phyloP scores from a whole-genome alignment of 2,797 vertebrate genomes.

The Apogon talboti region DNA sequence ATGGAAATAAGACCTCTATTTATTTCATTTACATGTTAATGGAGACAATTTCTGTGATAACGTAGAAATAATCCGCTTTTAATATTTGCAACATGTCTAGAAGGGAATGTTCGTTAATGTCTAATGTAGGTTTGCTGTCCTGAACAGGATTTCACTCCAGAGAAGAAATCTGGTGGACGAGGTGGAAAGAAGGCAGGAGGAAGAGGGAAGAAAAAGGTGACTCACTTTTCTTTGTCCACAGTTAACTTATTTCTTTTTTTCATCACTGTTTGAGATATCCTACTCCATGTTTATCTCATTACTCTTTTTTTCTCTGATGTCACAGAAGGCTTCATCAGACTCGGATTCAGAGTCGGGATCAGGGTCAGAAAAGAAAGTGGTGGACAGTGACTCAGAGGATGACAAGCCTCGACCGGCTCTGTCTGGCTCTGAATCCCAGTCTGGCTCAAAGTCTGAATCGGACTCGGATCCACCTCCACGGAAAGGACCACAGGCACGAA shows the following conservation, averaged over 20 bases:
- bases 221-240: not conserved
- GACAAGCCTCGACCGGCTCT: slow-evolving; percentile 84
- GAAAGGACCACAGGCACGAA: slow-evolving; percentile 87
- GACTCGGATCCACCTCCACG: slow-evolving; percentile 90
- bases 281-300: not conserved
- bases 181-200: slow-evolving; percentile 73
- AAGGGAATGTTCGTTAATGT: not conserved
- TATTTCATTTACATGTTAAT: too few relatives aligned
- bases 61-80: too few relatives aligned
- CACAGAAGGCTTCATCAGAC: slow-evolving; percentile 88
- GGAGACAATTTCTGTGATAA: too few relatives aligned
- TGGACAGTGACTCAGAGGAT: slow-evolving; percentile 83
- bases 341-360: slow-evolving; percentile 91
- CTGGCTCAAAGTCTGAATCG: slow-evolving; percentile 87
- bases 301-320: slow-evolving; percentile 5
- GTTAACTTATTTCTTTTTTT: not conserved
- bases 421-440: slow-evolving; percentile 86
- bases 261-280: not conserved
- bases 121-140: slow-evolving; percentile 5
- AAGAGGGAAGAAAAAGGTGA: slow-evolving; percentile 83
- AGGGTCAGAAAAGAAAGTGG: slow-evolving; percentile 79
- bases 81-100: not conserved
- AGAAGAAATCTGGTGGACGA: slow-evolving; percentile 86
- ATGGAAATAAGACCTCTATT: too few relatives aligned
- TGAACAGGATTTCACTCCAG: slow-evolving; percentile 94